These are phyloP conservation scores for Drosophila siamana DNA, from an alignment of 2,888 invertebrate species.

Conservation along the genomic window DNA sequence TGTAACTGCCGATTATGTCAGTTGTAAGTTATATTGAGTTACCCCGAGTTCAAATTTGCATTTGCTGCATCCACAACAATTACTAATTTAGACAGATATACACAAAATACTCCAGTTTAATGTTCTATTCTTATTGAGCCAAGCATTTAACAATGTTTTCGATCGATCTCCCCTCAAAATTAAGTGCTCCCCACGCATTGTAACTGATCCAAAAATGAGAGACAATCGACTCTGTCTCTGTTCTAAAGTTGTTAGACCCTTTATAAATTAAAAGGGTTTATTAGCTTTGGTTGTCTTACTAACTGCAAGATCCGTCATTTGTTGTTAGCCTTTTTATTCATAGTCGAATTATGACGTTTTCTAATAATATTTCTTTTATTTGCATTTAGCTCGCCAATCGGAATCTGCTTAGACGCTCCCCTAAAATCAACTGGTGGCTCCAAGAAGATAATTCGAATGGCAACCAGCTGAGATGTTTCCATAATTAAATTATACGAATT, in stretches of 20 bases:
- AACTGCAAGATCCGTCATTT: slow-evolving; percentile 20
- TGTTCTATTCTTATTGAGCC: background rate
- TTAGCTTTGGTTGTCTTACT: slow-evolving; percentile 11
- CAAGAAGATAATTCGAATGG: slow-evolving; percentile 20
- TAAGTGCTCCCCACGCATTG: background rate
- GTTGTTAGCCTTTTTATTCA: background rate
- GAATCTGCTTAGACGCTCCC: slow-evolving; percentile 43
- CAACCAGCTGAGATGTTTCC: slow-evolving; percentile 56
- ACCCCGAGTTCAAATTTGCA: slow-evolving; percentile 18
- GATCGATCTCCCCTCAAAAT: slow-evolving; percentile 5
- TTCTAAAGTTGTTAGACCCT: background rate
- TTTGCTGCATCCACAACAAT: slow-evolving; percentile 2
- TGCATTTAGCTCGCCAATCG: slow-evolving; percentile 43
- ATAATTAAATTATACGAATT: slow-evolving; percentile 61
- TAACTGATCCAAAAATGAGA: background rate
- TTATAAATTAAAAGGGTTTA: background rate
- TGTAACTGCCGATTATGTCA: slow-evolving; percentile 11
- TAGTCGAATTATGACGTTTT: background rate
- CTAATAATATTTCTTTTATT: slow-evolving; percentile 9
- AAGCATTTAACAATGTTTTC: slow-evolving; percentile 12
- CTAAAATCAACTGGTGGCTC: slow-evolving; percentile 43
- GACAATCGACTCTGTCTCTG: background rate
- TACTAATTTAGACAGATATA: slow-evolving; percentile 1
- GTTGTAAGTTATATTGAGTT: slow-evolving; percentile 60
- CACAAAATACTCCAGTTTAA: background rate